Evolutionary conservation across 2,113 vertebrate species (phyloP).

Genomic region (Tauraco erythrolophus): DNA sequence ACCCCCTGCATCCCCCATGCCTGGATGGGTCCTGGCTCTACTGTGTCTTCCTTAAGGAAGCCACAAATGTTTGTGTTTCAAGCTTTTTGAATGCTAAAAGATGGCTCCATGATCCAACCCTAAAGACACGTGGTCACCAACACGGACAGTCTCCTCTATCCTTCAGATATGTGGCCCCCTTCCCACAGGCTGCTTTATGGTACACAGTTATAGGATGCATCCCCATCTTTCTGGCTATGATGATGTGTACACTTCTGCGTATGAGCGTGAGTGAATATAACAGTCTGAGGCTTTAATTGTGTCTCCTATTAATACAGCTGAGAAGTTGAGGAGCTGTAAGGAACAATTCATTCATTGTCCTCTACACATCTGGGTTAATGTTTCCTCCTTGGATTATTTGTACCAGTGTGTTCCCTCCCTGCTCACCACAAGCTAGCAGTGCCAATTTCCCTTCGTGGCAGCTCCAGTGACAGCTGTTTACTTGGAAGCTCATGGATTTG

Average conservation of each 20-base stretch:
- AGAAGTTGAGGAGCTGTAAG: conserved; percentile 56
- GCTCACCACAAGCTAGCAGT: conserved; percentile 74
- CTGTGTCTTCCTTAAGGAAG: fast-evolving
- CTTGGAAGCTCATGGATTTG: conserved; percentile 76
- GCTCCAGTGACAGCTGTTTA: conserved; percentile 75
- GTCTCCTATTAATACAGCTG: conserved; percentile 15
- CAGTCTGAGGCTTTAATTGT: conserved; percentile 56
- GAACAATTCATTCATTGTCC: conserved; percentile 80
- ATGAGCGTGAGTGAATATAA: neutral
- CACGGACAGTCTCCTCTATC: neutral
- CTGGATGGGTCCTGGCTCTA: neutral
- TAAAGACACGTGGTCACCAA: neutral
- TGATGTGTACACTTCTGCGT: neutral
- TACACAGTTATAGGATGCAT: neutral
- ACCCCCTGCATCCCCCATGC: fast-evolving
- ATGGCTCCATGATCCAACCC: neutral
- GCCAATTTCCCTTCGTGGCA: conserved; percentile 72
- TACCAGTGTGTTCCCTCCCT: conserved; percentile 74
- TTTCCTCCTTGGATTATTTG: conserved; percentile 75
- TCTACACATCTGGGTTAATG: conserved; percentile 76
- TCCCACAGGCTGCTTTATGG: neutral
- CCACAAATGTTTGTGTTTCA: neutral
- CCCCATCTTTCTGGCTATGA: neutral
- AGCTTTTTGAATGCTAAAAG: neutral
- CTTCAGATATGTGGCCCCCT: neutral